These are phyloP conservation scores for Zaprionus nigranus DNA, from an alignment of 1,140 invertebrate genomes.

Conservation along the genomic window DNA sequence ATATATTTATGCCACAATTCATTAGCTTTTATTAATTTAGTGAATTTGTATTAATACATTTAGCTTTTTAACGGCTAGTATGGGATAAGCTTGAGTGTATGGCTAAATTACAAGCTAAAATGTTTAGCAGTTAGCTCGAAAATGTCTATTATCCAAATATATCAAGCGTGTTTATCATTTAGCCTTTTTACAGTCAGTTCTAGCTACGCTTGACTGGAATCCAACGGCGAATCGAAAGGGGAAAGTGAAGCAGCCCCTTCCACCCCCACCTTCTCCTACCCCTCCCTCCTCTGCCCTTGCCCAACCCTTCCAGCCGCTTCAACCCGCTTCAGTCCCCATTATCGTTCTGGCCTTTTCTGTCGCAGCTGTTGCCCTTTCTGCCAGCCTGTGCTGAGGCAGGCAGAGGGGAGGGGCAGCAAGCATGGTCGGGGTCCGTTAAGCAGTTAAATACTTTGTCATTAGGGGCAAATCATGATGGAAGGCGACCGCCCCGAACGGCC, in stretches of 20 bases:
- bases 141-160: too few relatives aligned
- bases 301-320: neutral
- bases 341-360: conserved; percentile 3
- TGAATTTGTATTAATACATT: too few relatives aligned
- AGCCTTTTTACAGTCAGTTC: neutral
- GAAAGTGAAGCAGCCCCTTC: too few relatives aligned
- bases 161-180: neutral
- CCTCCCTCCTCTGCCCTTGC: neutral
- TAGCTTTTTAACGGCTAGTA: neutral
- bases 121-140: neutral
- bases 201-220: neutral
- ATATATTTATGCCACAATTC: too few relatives aligned
- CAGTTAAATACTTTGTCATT: conserved; percentile 59
- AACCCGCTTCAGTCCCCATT: neutral
- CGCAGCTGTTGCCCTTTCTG: conserved; percentile 24
- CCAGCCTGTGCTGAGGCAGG: neutral
- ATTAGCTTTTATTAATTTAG: too few relatives aligned
- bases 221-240: neutral
- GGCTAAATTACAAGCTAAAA: neutral
- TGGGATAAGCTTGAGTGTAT: neutral
- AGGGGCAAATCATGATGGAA: conserved; percentile 64
- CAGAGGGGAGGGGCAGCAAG: neutral
- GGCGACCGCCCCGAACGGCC: conserved; percentile 1
- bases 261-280: neutral
- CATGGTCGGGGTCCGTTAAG: conserved; percentile 9